Conservation (phyloP, 2,797 vertebrate species). For the Pangasius larnaudii region DNA sequence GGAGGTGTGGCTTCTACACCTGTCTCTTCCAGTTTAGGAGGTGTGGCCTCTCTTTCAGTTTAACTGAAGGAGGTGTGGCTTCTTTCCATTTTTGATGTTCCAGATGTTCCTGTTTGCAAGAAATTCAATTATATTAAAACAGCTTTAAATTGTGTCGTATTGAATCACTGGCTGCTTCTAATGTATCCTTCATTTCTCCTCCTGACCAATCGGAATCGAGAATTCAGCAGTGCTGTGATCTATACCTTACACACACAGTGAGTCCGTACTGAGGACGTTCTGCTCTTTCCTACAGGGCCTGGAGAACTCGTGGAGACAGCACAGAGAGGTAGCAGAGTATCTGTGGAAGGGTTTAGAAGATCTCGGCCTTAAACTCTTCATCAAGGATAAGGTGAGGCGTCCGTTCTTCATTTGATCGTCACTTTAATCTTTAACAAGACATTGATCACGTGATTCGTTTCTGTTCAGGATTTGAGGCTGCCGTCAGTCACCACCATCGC, state of each 20-base stretch:
- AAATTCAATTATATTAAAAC: neutral
- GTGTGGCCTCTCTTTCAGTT: neutral
- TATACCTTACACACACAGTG: neutral
- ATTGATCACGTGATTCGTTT: neutral
- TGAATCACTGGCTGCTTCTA: neutral
- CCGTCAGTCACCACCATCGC: conserved; percentile 89
- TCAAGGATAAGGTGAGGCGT: conserved; percentile 83
- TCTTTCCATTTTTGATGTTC: neutral
- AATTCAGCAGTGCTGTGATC: neutral
- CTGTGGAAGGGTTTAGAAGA: conserved; percentile 82
- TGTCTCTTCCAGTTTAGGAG: neutral
- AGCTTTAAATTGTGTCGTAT: neutral
- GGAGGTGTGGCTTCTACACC: neutral
- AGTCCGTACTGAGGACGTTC: neutral
- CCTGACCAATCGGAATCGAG: neutral
- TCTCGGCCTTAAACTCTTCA: conserved; percentile 88
- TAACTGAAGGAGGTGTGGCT: neutral
- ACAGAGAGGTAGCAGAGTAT: conserved; percentile 77
- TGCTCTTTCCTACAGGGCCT: conserved; percentile 80
- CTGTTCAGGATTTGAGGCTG: conserved; percentile 81
- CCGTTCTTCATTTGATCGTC: neutral
- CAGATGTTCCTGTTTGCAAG: neutral
- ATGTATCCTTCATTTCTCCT: neutral
- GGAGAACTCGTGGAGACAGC: conserved; percentile 85
- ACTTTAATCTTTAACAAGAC: too few species aligned